Base-by-base conservation (phyloP, 1,140 invertebrate species). In the Lordiphosa collinella region DNA sequence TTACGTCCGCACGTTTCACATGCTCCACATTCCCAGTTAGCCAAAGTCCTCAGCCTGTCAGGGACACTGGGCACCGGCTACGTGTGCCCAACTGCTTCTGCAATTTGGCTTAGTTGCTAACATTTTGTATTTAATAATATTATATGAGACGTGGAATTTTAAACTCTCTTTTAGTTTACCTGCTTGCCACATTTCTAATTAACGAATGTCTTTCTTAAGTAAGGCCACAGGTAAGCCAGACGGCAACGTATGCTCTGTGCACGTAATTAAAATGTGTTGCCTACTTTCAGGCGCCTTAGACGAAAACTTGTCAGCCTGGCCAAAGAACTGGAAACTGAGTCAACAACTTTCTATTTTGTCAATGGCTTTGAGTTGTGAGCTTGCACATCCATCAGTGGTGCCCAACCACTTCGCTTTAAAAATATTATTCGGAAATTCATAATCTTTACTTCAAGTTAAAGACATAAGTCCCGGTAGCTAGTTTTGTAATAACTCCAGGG, bases 321-420 rank as follows among this genome's bases (percentile, higher is more conserved):
- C 53, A 64, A 53, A 68, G 71, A 41, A 67, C 43, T 64, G 44
- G 61, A 75, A 80, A 80, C 76, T 58, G 54, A 80, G 76, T 80
- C 76, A 80, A 80, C 76, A 82, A 82, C 71, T 80, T 80, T 80
- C 76, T 69, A 82, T 80, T 82, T 75, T 80, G 76, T 80, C 76
- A 82, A 82, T 82, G 75, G 18, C 40, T 43, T 6, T 8, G 7
- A 37, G 11, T 25, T 25, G 22, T 25, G 22, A 25, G 22, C 22
- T 25, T 0, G 22, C 6, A 25, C 22, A 25, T 2, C 22, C 22
- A 25, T 2, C 22, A 25, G 22, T 25, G 22, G 8, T 14, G 12
- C 11, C 11, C 8, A 8, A 8, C 36, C 8, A 5, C n/a, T 9
- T n/a, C 8, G 2, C n/a, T 18, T 18, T 18, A 3, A 18, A n/a